These are phyloP conservation scores for Elephantulus edwardii DNA, from an alignment of 2,113 vertebrate genomes.

Conservation along the genomic window DNA sequence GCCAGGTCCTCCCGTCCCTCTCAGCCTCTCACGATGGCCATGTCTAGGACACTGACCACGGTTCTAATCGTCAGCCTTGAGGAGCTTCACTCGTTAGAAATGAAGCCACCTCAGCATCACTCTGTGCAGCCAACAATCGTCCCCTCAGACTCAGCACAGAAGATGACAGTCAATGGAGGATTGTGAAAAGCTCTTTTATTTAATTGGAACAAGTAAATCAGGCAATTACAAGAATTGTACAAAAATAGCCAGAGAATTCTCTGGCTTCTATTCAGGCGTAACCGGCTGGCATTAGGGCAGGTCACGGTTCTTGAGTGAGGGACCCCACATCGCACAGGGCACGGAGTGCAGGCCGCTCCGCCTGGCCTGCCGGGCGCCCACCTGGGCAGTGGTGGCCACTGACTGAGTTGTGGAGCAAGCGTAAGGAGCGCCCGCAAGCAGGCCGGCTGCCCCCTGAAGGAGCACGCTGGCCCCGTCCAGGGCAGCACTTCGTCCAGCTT, in stretches of 20 bases:
- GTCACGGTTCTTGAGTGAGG: conserved; percentile 12
- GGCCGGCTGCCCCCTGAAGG: too few relatives aligned
- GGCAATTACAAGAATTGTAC: conserved; percentile 77
- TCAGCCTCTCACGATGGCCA: background rate
- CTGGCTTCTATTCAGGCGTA: conserved; percentile 44
- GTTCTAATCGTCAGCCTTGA: too few relatives aligned
- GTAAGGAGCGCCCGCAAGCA: background rate
- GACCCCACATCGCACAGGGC: background rate
- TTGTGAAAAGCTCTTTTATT: conserved; percentile 66
- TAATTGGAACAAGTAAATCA: conserved; percentile 75
- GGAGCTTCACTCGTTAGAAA: background rate
- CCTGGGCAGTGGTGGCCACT: background rate
- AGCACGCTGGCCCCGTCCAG: background rate
- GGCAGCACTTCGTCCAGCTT: conserved; percentile 18
- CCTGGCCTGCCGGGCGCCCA: too few relatives aligned
- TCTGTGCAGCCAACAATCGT: rapidly evolving
- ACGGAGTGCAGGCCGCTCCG: too few relatives aligned
- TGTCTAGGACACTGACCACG: background rate
- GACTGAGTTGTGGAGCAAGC: conserved; percentile 35
- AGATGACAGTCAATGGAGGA: conserved; percentile 16
- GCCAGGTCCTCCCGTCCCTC: too few relatives aligned
- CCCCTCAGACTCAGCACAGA: background rate
- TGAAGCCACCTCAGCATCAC: background rate
- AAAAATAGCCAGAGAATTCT: conserved; percentile 70
- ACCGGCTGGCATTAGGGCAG: conserved; percentile 16